Conservation (phyloP, 2,888 invertebrate genomes). For the Cotesia congregata region DNA sequence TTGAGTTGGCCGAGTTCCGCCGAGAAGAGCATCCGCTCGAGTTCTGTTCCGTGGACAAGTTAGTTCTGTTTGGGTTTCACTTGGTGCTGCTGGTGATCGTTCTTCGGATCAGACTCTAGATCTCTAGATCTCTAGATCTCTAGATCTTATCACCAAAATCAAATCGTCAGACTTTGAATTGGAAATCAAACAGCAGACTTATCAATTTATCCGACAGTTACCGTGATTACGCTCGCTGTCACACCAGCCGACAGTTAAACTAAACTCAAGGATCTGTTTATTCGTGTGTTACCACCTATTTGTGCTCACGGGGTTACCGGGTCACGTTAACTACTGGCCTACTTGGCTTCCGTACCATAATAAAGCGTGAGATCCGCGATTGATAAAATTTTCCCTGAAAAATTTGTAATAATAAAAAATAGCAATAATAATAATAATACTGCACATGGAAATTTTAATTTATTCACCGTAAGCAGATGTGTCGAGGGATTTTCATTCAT, state of each 20-base stretch:
- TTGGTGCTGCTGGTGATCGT: slow-evolving; percentile 28
- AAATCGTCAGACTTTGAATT: not conserved
- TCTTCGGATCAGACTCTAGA: slow-evolving; percentile 11
- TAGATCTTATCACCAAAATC: slow-evolving; percentile 31
- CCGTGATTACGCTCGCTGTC: slow-evolving; percentile 23
- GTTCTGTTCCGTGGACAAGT: not conserved
- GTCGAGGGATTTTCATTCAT: not conserved
- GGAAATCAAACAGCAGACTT: no score
- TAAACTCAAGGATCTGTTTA: not conserved
- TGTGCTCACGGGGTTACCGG: slow-evolving; percentile 35
- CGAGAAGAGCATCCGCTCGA: not conserved
- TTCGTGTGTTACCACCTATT: not conserved
- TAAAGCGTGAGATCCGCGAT: no score
- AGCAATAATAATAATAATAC: not conserved
- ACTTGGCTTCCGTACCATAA: not conserved
- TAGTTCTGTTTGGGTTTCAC: not conserved
- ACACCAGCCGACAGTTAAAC: not conserved
- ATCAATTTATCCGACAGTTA: not conserved
- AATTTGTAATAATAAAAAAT: not conserved
- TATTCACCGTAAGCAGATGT: no score
- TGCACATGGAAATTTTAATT: no score
- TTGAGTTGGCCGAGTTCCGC: slow-evolving; percentile 20
- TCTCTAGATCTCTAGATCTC: slow-evolving; percentile 11
- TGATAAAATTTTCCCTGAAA: no score
- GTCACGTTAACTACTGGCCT: slow-evolving; percentile 29